Evolutionary conservation across 2,113 vertebrate species (phyloP), one percentile per base, ranked within the genome.

Genomic region (Forbesichthys papilliferus): DNA sequence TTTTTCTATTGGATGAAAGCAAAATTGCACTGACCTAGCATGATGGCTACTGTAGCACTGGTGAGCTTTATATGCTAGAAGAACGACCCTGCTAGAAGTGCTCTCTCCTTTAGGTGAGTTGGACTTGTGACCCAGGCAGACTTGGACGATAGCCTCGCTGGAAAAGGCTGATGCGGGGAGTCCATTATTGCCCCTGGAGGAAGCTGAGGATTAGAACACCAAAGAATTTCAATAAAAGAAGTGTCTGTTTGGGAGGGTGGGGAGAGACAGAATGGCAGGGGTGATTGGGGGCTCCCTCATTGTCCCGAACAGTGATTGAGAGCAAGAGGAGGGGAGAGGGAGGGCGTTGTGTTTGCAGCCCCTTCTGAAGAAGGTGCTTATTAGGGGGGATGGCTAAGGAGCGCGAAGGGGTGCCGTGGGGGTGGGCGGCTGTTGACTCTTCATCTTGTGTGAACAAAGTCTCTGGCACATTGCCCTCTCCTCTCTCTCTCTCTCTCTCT

Each of bases 151-250:
- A 80, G 84, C 86, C 85, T 66, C 55, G 74, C 92, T 94, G 92
- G 88, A 94, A 93, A 92, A 92, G 92, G 90, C 92, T 89, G 87
- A 90, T 80, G 87, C 85, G 83, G 87, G 86, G 88, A 93, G 90
- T 91, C 91, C 88, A 93, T 94, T 93, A 92, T 93, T 92, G 86
- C 82, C 80, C 87, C 81, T 77, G 85, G 92, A 93, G 93, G 93
- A 94, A 94, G 92, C 92, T 84, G 91, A 90, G 92, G 93, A 94
- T 94, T 94, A 94, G 89, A 90, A 92, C 90, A 90, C 91, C 91
- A 93, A 93, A 93, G 91, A 92, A 92, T 91, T 92, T 91, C 91
- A 94, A 94, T 93, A 93, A 93, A 93, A 93, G 91, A 93, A 91
- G 91, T 93, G 93, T 94, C 92, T 94, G 92, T 92, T 90, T 87